Evolutionary conservation across 1,140 invertebrate species (phyloP), one percentile per base, ranked within the genome.

Genomic region (Melitaea cinxia): DNA sequence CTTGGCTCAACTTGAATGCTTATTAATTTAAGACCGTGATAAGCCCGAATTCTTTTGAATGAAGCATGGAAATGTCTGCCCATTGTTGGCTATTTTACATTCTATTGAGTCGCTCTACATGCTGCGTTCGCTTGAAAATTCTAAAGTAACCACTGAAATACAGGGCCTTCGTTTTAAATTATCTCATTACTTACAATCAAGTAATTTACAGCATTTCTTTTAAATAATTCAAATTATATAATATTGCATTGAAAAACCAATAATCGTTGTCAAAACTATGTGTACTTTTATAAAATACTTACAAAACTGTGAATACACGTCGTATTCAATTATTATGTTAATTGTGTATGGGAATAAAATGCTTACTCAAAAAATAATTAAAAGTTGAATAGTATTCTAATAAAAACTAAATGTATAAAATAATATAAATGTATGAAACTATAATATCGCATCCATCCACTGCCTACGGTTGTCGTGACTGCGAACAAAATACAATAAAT

Each of bases 1-100:
- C 88, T 90, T 88, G 85, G 88, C 88, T 90, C 85, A 84, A 83
- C 85, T 83, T 90, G 85, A 90, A 88, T 90, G 77, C 88, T 90
- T 90, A 90, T 90, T 90, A 90, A 90, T 90, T 90, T 90, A 90
- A 86, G 87, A 77, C 85, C 79, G 78, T 88, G 85, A 90, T 90
- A 88, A 90, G 87, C 87, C 84, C 68, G 84, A 87, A 85, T 88
- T 88, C 87, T 89, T 86, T 86, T 88, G 80, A 88, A 89, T 87
- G 79, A 75, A 78, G 67, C 72, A 83, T 85, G 78, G 82, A 85
- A 88, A 84, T 80, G 84, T 89, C 85, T 87, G 74, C 65, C 82
- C 80, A 88, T 89, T 89, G 84, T 88, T 72, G 80, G 74, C 76
- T 85, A 88, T 88, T 88, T 86, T 83, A 81, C 84, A 82, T 87